Conservation (phyloP, 1,140 invertebrate species). For the Eriocheir sinensis region DNA sequence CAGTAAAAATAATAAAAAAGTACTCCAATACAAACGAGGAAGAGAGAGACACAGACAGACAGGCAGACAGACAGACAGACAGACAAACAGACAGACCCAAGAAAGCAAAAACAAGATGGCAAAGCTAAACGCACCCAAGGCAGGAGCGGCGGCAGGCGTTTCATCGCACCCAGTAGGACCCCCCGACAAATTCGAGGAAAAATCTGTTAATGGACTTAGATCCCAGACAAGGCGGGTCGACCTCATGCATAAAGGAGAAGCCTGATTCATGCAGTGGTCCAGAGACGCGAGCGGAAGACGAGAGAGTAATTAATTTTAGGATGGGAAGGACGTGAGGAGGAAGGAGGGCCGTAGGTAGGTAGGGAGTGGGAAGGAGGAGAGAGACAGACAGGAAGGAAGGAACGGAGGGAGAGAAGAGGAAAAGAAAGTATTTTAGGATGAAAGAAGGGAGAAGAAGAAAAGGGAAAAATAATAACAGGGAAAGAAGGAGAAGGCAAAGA, state of each 20-base stretch:
- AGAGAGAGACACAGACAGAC: slow-evolving; percentile 27
- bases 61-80: neutral
- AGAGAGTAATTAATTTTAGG: slow-evolving; percentile 42
- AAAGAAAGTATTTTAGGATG: neutral
- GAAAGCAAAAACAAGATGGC: neutral
- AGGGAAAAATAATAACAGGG: neutral
- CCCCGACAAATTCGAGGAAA: neutral
- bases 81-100: neutral
- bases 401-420: neutral
- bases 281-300: neutral
- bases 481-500: neutral
- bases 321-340: neutral
- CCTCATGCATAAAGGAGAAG: slow-evolving; percentile 32
- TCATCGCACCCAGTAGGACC: neutral
- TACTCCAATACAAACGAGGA: neutral
- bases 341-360: too few relatives aligned
- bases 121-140: neutral
- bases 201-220: slow-evolving; percentile 28
- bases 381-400: neutral
- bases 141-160: neutral
- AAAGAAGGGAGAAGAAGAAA: neutral
- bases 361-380: neutral
- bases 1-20: neutral
- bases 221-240: neutral
- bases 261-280: slow-evolving; percentile 12